A percentile compares a stretch with the other conserved stretches of the same genome.
Conservation (phyloP, 2,888 invertebrate species). For the Lochmaea crataegi region DNA sequence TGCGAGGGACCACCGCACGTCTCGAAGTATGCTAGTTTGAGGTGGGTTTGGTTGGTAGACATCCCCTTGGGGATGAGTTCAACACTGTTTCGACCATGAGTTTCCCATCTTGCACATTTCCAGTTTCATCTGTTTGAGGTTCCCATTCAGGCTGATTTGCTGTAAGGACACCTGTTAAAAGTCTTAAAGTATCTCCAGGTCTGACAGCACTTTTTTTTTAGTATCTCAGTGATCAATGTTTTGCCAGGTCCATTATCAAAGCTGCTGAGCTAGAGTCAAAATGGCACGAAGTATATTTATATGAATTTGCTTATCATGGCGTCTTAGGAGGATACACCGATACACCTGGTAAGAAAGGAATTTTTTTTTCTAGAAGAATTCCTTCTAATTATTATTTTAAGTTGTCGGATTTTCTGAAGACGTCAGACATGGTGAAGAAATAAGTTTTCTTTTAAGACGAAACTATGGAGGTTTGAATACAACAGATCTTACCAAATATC, state of each 20-base stretch:
- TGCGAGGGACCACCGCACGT: too few relatives aligned
- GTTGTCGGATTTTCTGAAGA: conserved; percentile 44
- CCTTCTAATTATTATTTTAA: conserved; percentile 8
- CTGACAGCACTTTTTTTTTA: conserved; percentile 27
- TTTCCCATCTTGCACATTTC: too few relatives aligned
- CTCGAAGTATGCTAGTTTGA: too few relatives aligned
- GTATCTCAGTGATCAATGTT: conserved; percentile 50
- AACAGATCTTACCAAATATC: conserved; percentile 46
- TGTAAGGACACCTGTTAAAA: too few relatives aligned
- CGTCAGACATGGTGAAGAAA: conserved; percentile 48
- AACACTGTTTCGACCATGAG: too few relatives aligned
- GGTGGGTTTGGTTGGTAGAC: too few relatives aligned
- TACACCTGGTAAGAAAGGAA: conserved; percentile 38
- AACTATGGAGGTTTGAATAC: conserved; percentile 44
- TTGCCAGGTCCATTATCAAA: conserved; percentile 48
- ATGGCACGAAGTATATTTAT: conserved; percentile 48
- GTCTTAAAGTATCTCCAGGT: neutral
- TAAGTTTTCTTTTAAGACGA: conserved; percentile 44
- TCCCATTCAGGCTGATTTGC: too few relatives aligned
- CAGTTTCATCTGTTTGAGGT: too few relatives aligned
- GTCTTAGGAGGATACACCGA: conserved; percentile 46
- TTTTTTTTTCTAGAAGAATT: neutral
- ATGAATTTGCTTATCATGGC: conserved; percentile 49
- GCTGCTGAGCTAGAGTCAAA: conserved; percentile 47
- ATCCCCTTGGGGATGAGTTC: too few relatives aligned